Conservation (phyloP, 1,140 invertebrate species). For the Brachionus koreanus region DNA sequence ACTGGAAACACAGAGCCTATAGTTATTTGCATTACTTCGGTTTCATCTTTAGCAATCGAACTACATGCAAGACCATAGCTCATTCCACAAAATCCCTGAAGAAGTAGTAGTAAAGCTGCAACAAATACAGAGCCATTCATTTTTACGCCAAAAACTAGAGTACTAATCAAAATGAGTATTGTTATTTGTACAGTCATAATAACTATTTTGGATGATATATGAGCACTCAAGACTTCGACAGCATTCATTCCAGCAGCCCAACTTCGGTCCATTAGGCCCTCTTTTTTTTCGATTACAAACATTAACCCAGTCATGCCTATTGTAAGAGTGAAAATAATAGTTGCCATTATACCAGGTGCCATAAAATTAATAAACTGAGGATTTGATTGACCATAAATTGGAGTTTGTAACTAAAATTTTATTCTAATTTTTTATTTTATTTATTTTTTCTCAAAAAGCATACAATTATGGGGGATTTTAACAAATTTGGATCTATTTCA, state of each 20-base stretch:
- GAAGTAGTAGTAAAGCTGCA: slow-evolving; percentile 71
- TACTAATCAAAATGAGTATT: slow-evolving; percentile 76
- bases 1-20: slow-evolving; percentile 88
- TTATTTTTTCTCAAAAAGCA: background rate
- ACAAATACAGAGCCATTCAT: slow-evolving; percentile 71
- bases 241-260: slow-evolving; percentile 70
- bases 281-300: slow-evolving; percentile 76
- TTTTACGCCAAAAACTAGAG: slow-evolving; percentile 65
- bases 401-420: slow-evolving; percentile 67
- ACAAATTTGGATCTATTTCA: slow-evolving; percentile 4
- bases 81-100: slow-evolving; percentile 83
- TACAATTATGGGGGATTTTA: slow-evolving; percentile 27
- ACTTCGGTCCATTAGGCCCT: slow-evolving; percentile 53
- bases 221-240: slow-evolving; percentile 81
- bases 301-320: slow-evolving; percentile 86
- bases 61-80: slow-evolving; percentile 65
- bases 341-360: slow-evolving; percentile 85
- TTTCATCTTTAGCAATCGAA: slow-evolving; percentile 64
- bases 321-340: slow-evolving; percentile 91
- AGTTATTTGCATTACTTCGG: slow-evolving; percentile 83
- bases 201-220: slow-evolving; percentile 84
- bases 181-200: slow-evolving; percentile 86
- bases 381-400: slow-evolving; percentile 78
- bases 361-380: slow-evolving; percentile 91
- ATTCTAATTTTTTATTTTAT: background rate